Evolutionary conservation across 2,888 invertebrate species (phyloP).

Genomic region (Bimastos eiseni): DNA sequence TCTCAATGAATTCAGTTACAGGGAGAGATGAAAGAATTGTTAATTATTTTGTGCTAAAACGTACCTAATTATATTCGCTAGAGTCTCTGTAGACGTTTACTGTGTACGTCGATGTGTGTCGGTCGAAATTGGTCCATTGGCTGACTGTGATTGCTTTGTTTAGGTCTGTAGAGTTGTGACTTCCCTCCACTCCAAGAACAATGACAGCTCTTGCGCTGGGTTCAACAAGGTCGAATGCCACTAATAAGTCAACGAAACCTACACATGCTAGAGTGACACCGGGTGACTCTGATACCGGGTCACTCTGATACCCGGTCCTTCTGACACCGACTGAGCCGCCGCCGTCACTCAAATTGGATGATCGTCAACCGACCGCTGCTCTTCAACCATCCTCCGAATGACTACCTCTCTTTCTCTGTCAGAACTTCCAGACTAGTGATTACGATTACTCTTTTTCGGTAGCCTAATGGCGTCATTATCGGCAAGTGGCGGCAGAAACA

Average conservation of each 20-base stretch:
- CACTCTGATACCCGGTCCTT: not conserved
- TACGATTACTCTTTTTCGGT: not conserved
- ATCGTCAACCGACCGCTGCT: not conserved
- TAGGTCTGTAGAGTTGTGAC: not conserved
- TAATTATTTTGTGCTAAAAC: not conserved
- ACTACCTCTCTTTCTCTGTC: not conserved
- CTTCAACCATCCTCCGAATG: not conserved
- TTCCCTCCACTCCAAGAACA: not conserved
- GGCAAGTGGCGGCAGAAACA: not conserved
- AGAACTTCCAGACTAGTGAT: too few relatives aligned
- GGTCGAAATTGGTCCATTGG: not conserved
- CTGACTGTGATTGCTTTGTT: not conserved
- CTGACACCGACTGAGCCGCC: not conserved
- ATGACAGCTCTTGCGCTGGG: not conserved
- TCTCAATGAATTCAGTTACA: not conserved
- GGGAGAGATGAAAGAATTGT: not conserved
- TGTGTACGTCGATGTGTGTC: too few relatives aligned
- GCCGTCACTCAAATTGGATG: not conserved
- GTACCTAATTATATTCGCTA: not conserved
- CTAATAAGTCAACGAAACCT: not conserved
- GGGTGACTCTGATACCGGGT: too few relatives aligned
- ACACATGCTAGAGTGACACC: not conserved
- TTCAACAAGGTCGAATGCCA: not conserved
- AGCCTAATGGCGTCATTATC: not conserved
- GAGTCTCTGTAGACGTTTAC: not conserved